Evolutionary conservation across 1,140 invertebrate genomes (phyloP).

Genomic region (Conus ventricosus): DNA sequence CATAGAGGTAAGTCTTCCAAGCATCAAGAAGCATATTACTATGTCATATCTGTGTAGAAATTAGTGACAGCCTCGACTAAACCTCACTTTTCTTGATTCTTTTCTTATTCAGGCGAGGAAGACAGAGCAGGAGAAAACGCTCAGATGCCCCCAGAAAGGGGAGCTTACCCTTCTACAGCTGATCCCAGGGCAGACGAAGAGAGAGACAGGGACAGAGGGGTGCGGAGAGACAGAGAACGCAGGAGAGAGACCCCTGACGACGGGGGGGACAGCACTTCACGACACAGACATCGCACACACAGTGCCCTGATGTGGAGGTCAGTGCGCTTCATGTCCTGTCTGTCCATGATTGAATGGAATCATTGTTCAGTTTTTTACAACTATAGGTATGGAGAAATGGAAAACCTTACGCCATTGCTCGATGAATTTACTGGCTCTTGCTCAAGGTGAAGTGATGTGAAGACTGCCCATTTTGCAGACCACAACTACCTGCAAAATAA

Average conservation of each 20-base stretch:
- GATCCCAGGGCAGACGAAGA: slow-evolving; percentile 49
- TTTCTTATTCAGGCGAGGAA: slow-evolving; percentile 27
- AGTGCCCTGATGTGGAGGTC: slow-evolving; percentile 44
- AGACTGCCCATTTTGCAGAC: no score
- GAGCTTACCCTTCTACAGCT: slow-evolving; percentile 47
- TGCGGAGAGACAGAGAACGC: slow-evolving; percentile 2
- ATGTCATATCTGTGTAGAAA: no score
- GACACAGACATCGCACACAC: slow-evolving; percentile 45
- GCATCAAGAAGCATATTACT: no score
- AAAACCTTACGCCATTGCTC: no score
- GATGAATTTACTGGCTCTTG: no score
- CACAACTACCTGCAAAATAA: no score
- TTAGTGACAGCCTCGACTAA: no score
- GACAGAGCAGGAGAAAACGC: slow-evolving; percentile 17
- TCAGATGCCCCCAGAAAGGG: slow-evolving; percentile 41
- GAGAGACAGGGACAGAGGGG: slow-evolving; percentile 22
- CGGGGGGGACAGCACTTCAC: slow-evolving; percentile 36
- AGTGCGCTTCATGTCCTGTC: not conserved
- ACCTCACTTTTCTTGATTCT: not conserved
- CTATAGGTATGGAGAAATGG: no score
- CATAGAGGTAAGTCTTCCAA: no score
- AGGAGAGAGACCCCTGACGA: slow-evolving; percentile 7
- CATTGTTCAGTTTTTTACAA: no score
- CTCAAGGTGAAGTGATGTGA: no score
- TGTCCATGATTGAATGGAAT: no score